Conservation (phyloP, 2,113 vertebrate genomes). For the Oophaga pumilio region DNA sequence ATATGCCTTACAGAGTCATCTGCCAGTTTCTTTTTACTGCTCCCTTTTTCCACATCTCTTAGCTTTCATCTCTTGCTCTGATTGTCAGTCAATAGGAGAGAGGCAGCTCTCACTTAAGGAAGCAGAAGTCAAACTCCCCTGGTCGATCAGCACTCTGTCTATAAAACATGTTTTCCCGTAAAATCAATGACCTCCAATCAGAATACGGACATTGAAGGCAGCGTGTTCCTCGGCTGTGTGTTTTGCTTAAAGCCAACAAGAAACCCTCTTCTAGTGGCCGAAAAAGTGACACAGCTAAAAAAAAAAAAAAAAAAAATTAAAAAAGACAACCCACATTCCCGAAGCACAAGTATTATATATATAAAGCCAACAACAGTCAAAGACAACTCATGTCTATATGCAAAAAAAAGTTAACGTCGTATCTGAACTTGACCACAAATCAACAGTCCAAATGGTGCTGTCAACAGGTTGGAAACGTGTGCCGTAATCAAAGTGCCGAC, state of each 20-base stretch:
- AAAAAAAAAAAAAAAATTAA: too few relatives aligned
- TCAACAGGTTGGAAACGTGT: background rate
- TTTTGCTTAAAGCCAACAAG: slow-evolving; percentile 13
- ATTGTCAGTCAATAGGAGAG: slow-evolving; percentile 85
- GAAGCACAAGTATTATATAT: background rate
- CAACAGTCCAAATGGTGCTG: background rate
- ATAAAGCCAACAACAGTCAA: background rate
- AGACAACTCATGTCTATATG: background rate
- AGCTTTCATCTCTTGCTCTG: slow-evolving; percentile 69
- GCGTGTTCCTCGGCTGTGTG: slow-evolving; percentile 69
- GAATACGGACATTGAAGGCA: slow-evolving; percentile 85
- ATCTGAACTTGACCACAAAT: background rate
- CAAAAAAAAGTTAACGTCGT: background rate
- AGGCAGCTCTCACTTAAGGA: slow-evolving; percentile 92
- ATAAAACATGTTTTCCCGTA: slow-evolving; percentile 99
- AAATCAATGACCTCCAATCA: slow-evolving; percentile 99
- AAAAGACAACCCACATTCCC: background rate
- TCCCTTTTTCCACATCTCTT: slow-evolving; percentile 35
- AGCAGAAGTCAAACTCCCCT: slow-evolving; percentile 96
- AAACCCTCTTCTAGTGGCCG: background rate
- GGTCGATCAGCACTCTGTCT: slow-evolving; percentile 99
- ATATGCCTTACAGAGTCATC: background rate
- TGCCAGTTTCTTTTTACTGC: slow-evolving; percentile 11
- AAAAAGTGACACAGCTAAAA: background rate
- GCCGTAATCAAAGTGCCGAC: background rate